Percentiles rank a stretch among this genome's conserved stretches.
Conservation (phyloP, 2,113 vertebrate genomes). For the Nyctereutes procyonoides region DNA sequence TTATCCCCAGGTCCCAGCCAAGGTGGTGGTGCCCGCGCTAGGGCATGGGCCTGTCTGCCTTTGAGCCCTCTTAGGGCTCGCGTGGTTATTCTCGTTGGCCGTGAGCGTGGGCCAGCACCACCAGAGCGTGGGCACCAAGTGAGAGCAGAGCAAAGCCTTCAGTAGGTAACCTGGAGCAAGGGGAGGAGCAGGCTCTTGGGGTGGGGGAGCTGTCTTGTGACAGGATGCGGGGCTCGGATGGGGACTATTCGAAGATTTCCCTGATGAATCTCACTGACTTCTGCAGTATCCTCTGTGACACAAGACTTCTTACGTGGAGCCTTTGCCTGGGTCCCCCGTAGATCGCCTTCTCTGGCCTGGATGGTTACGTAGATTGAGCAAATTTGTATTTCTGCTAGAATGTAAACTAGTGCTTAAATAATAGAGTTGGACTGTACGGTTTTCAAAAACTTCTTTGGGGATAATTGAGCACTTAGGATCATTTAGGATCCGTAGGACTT, state of each 20-base stretch:
- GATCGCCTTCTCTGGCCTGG: neutral
- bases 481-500: neutral
- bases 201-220: neutral
- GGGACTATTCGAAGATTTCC: neutral
- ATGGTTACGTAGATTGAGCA: neutral
- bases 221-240: neutral
- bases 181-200: neutral
- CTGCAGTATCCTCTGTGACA: neutral
- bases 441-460: constrained; percentile 7
- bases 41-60: neutral
- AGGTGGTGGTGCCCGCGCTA: fast-evolving
- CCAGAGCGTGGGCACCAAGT: neutral
- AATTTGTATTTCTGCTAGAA: neutral
- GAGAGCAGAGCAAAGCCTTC: neutral
- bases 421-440: neutral
- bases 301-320: neutral
- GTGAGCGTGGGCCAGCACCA: neutral
- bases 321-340: fast-evolving
- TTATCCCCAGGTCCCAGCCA: neutral
- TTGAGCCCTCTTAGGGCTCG: neutral
- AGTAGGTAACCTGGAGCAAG: neutral
- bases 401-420: neutral
- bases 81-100: neutral
- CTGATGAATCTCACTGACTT: neutral
- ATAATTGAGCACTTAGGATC: neutral